Conservation (phyloP, 1,140 invertebrate species). For the Hyposmocoma kahamanoa region DNA sequence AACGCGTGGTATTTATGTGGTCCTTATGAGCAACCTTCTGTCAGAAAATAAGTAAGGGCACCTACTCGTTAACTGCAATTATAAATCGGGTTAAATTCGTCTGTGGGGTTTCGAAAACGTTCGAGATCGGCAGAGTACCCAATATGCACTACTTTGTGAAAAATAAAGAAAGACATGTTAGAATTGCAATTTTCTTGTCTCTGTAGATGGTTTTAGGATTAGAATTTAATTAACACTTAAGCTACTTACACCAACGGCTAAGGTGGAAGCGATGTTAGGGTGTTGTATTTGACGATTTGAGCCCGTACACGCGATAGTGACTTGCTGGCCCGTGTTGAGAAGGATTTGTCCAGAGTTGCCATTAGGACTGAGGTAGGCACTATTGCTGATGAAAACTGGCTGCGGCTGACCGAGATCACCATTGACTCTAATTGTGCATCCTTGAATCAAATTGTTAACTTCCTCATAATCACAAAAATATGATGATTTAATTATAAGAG, state of each 20-base stretch:
- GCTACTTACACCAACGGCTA: conserved; percentile 41
- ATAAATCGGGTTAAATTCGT: no score
- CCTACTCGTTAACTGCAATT: no score
- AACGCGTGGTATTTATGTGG: no score
- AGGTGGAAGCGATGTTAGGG: conserved; percentile 27
- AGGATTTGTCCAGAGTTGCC: conserved; percentile 39
- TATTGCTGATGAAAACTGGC: conserved; percentile 40
- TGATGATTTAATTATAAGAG: not conserved
- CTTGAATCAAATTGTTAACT: conserved; percentile 7
- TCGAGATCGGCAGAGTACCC: no score
- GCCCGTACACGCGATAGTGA: conserved; percentile 45
- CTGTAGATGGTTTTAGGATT: no score
- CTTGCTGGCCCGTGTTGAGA: conserved; percentile 32
- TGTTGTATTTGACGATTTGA: conserved; percentile 29
- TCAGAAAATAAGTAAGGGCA: no score
- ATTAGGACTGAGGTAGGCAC: conserved; percentile 27
- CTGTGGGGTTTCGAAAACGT: no score
- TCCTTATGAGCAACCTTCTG: no score
- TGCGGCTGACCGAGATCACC: conserved; percentile 55
- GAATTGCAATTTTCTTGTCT: no score
- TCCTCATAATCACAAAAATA: not conserved
- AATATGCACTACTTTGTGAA: no score
- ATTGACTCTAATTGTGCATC: conserved; percentile 45
- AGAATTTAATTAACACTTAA: no score
- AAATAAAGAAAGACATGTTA: no score